Base-by-base conservation (phyloP, 2,888 invertebrate genomes). In the Coremacera marginata region DNA sequence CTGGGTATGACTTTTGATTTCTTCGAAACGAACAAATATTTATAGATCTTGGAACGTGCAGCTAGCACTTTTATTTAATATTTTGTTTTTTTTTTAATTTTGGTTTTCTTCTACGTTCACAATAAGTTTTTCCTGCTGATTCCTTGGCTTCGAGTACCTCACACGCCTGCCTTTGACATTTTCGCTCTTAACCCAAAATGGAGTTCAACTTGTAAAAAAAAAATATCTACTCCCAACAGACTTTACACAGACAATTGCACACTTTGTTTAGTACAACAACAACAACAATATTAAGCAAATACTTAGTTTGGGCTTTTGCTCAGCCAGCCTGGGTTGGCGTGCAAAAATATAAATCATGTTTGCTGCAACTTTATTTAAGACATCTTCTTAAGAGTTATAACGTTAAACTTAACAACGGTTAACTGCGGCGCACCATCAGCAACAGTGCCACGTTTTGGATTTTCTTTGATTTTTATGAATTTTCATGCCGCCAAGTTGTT, bases 281-380 rank as follows among this genome's bases (percentile, higher is more conserved):
- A 70, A 9, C 19, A 25, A 72, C n/a, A 70, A 51, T 4, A 55
- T 14, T 70, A 37, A 34, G 25, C 16, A 68, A 34, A 34, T 51
- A 27, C 25, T 51, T 25, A 25, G 27, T 22, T 60, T 67, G 14
- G 22, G 14, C 68, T 68, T 51, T 44, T 68, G 9, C 22, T 34
- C 25, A 19, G 67, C 34, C 34, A 31, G 49, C 73, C 31, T 49
- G 49, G 63, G 14, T 34, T 51, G 52, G 25, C 52, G 73, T 63
- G 65, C 71, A 71, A 71, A 71, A 49, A 57, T 70, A 62, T 76
- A 76, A 76, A 76, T 76, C 76, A 71, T 76, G 76, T 76, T 76
- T 44, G 52, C 44, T 57, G 62, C 49, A 51, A 63, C 51, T 63
- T n/a, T 63, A 52, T 73, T 73, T 65, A 65, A 62, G 63, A 37